Percentiles rank a stretch among this genome's conserved stretches.
phyloP scores from a whole-genome alignment of 2,888 invertebrate species.

The Lasioglossum villosulum region DNA sequence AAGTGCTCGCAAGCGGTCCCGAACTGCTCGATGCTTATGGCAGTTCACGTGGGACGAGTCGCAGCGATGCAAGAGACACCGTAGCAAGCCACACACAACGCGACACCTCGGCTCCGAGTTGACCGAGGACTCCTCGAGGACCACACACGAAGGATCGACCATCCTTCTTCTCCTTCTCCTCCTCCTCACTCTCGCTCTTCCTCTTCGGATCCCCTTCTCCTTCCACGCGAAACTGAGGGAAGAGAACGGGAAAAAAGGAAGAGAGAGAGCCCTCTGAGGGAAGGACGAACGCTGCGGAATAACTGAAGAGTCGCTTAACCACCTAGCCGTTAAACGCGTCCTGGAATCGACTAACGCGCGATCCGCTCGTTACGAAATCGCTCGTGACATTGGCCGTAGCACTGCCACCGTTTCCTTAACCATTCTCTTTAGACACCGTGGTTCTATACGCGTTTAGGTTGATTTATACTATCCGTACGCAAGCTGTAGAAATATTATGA shows the following conservation, averaged over 20 bases:
- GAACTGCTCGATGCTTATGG: constrained; percentile 56
- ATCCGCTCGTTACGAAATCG: constrained; percentile 53
- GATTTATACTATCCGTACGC: too few species aligned
- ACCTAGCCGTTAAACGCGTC: constrained; percentile 61
- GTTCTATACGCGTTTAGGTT: neutral
- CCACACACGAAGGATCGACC: constrained; percentile 83
- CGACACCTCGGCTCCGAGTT: constrained; percentile 81
- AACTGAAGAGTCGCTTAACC: constrained; percentile 63
- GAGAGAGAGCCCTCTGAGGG: constrained; percentile 16
- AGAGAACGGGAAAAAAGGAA: constrained; percentile 30
- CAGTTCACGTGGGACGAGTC: constrained; percentile 69
- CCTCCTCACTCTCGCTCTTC: constrained; percentile 35
- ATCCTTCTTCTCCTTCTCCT: constrained; percentile 50
- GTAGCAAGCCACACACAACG: constrained; percentile 83
- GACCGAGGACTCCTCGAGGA: constrained; percentile 77
- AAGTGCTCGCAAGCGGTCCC: constrained; percentile 8
- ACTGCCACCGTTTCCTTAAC: neutral
- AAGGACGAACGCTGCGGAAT: constrained; percentile 55
- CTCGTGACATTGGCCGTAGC: constrained; percentile 22
- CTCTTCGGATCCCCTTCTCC: constrained; percentile 53
- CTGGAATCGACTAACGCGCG: constrained; percentile 43
- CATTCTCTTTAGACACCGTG: neutral
- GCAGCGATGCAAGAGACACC: constrained; percentile 78
- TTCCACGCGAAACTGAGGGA: constrained; percentile 54
- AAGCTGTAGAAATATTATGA: too few species aligned